Conservation (phyloP, 2,113 vertebrate genomes). For the Ramphastos sulfuratus region DNA sequence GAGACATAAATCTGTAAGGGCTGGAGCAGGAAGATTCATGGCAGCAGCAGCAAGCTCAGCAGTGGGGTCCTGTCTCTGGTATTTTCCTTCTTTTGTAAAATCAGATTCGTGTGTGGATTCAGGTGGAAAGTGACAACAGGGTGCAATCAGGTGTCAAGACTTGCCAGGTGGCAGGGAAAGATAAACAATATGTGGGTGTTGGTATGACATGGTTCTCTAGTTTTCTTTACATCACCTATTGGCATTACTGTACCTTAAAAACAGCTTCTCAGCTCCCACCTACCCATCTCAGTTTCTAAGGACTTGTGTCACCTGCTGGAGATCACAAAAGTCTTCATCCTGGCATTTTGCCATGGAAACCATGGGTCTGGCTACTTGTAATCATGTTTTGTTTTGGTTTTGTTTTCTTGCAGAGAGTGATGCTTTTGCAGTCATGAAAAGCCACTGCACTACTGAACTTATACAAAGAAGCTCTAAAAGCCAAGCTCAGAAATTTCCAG, state of each 20-base stretch:
- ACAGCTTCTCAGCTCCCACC: background rate
- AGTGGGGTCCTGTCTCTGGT: background rate
- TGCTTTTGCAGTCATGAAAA: background rate
- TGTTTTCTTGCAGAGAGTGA: background rate
- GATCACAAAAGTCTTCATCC: background rate
- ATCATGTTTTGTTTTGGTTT: background rate
- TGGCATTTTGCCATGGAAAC: constrained; percentile 4
- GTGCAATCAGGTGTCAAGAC: background rate
- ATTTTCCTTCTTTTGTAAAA: background rate
- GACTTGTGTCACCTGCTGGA: background rate
- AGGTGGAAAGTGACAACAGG: background rate
- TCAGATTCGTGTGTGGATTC: background rate
- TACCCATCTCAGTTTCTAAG: background rate
- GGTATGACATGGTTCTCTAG: background rate
- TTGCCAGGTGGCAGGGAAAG: background rate
- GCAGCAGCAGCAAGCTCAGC: background rate
- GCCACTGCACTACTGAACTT: background rate
- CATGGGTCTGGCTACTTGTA: background rate
- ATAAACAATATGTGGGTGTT: background rate
- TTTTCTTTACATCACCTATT: background rate
- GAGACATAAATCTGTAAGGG: background rate
- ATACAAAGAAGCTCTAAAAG: background rate
- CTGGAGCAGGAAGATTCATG: background rate
- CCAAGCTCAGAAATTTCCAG: background rate
- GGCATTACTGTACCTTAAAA: background rate